Evolutionary conservation across 2,113 vertebrate species (phyloP).

Genomic region (Oryzias woworae): DNA sequence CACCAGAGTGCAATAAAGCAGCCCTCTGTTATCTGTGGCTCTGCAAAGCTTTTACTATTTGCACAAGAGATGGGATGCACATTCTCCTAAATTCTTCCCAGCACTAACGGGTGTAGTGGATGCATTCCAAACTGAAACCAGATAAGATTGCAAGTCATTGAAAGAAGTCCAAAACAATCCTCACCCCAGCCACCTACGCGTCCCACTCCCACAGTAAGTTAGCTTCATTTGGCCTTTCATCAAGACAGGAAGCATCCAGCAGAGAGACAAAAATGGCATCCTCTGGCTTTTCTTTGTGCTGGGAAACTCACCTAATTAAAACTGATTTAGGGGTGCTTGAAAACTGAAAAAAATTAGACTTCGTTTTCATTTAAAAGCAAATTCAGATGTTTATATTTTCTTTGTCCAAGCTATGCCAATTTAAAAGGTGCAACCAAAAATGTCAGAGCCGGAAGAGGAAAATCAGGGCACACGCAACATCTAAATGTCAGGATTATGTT

Average conservation of each 20-base stretch:
- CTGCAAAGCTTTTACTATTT: conserved; percentile 38
- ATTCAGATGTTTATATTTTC: conserved; percentile 3
- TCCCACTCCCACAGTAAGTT: conserved; percentile 58
- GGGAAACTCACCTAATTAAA: conserved; percentile 38
- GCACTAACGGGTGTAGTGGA: conserved; percentile 43
- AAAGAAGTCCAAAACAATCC: conserved; percentile 61
- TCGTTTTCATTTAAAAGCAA: conserved; percentile 13
- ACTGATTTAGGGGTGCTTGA: conserved; percentile 23
- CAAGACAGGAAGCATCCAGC: conserved; percentile 71
- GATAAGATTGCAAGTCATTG: conserved; percentile 74
- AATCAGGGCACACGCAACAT: conserved; percentile 11
- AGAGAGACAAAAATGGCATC: conserved; percentile 51
- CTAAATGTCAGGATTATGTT: conserved; percentile 39
- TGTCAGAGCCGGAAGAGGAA: conserved; percentile 37
- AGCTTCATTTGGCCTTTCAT: conserved; percentile 60
- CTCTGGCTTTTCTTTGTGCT: conserved; percentile 23
- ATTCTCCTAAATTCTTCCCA: conserved; percentile 57
- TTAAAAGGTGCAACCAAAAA: conserved; percentile 10
- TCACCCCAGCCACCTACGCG: conserved; percentile 12
- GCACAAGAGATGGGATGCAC: conserved; percentile 27
- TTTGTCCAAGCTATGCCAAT: neutral
- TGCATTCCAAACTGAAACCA: conserved; percentile 66
- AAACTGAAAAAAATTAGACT: conserved; percentile 25
- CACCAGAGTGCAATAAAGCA: neutral
- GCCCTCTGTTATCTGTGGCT: neutral